Conservation (phyloP, 2,888 invertebrate species). For the Gryllus longicercus region DNA sequence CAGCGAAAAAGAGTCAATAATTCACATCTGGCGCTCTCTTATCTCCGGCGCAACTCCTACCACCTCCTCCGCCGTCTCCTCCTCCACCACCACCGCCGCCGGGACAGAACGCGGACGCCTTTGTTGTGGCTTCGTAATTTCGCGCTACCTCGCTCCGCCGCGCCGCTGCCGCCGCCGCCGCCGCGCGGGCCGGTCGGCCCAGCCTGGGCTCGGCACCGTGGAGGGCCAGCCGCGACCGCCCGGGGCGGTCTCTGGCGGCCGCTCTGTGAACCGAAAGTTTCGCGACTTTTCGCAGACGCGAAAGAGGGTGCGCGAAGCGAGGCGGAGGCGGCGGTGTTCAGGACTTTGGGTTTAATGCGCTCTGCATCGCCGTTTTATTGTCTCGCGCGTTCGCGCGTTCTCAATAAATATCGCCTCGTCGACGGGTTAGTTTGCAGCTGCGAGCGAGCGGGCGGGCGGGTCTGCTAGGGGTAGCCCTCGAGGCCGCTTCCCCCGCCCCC, state of each 20-base stretch:
- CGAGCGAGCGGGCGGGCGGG: background rate
- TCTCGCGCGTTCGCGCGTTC: background rate
- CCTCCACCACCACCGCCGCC: background rate
- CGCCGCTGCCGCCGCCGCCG: background rate
- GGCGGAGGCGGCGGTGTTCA: background rate
- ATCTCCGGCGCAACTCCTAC: background rate
- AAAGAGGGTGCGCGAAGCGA: too few relatives aligned
- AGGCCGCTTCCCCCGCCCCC: too few relatives aligned
- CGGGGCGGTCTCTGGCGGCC: background rate
- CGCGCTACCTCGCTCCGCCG: background rate
- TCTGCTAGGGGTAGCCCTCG: background rate
- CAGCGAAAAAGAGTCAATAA: background rate
- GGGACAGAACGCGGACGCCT: background rate
- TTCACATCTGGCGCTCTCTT: background rate
- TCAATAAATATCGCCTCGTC: background rate
- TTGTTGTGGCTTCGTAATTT: slow-evolving; percentile 2
- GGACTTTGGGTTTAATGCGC: background rate
- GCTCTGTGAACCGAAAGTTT: background rate
- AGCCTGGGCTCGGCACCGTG: background rate
- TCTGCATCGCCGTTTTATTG: background rate
- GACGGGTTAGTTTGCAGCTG: background rate
- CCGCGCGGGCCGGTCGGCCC: background rate
- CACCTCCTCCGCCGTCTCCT: background rate
- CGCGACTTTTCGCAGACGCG: background rate
- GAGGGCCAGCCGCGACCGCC: background rate